Evolutionary conservation across 1,140 invertebrate genomes (phyloP).

Genomic region (Drosophila mauritiana): DNA sequence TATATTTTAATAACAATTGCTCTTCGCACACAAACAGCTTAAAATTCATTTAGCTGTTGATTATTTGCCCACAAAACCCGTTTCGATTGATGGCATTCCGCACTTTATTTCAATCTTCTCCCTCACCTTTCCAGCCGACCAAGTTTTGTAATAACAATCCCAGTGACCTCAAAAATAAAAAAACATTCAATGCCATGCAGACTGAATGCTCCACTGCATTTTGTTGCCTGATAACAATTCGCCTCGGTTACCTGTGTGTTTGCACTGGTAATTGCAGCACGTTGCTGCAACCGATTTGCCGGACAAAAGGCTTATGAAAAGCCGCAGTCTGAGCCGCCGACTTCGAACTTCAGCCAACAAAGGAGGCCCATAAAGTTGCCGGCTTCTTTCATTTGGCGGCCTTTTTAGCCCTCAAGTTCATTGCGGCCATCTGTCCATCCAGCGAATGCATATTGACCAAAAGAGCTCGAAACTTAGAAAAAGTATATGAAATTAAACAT

Average conservation of each 20-base stretch:
- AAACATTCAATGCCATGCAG: conserved; percentile 42
- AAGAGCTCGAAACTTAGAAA: background rate
- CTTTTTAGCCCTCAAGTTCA: conserved; percentile 56
- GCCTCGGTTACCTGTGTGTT: conserved; percentile 26
- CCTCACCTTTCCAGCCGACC: background rate
- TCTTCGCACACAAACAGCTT: no score
- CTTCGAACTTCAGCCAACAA: conserved; percentile 31
- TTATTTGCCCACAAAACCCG: background rate
- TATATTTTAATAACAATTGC: no score
- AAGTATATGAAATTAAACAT: background rate
- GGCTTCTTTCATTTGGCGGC: conserved; percentile 27
- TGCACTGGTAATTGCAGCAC: conserved; percentile 35
- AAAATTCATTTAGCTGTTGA: no score
- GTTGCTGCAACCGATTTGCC: conserved; percentile 32
- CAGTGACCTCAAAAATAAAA: conserved; percentile 9
- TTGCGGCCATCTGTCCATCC: conserved; percentile 22
- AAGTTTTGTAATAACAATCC: conserved; percentile 1
- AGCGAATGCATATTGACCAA: conserved; percentile 9
- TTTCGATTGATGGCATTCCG: background rate
- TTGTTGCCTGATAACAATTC: conserved; percentile 32
- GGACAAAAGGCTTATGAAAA: conserved; percentile 39
- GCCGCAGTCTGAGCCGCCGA: conserved; percentile 11
- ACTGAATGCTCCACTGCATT: conserved; percentile 29
- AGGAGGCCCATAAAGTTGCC: conserved; percentile 36
- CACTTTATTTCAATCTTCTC: background rate